A percentile compares a stretch with the other conserved stretches of the same genome.
Conservation (phyloP, 2,113 vertebrate species). For the Crotalus helleri region DNA sequence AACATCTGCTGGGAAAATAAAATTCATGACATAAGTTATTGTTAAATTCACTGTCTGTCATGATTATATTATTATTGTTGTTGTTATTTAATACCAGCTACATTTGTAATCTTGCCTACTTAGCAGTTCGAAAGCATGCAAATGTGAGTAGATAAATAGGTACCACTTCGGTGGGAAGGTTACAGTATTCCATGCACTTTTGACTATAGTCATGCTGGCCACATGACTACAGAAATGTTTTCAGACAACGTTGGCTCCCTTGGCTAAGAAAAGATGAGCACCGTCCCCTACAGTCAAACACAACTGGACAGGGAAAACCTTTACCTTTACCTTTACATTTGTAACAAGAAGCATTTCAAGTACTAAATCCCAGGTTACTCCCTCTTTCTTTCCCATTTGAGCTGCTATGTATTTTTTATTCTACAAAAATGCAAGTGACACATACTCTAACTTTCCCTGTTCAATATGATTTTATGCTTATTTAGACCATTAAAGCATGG, state of each 20-base stretch:
- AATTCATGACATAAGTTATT: neutral
- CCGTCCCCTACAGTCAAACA: too few relatives aligned
- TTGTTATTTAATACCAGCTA: neutral
- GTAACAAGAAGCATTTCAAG: slow-evolving; percentile 3
- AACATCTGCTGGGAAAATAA: neutral
- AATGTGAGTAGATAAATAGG: neutral
- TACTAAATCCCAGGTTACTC: slow-evolving; percentile 9
- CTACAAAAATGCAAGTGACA: neutral
- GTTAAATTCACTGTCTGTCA: slow-evolving; percentile 16
- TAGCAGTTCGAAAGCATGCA: neutral
- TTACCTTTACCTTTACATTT: neutral
- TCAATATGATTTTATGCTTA: slow-evolving; percentile 15
- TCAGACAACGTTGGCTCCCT: too few relatives aligned
- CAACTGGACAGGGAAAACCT: too few relatives aligned
- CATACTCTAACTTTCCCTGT: neutral
- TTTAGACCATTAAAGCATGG: slow-evolving; percentile 24
- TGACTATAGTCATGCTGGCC: neutral
- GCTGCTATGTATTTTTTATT: neutral
- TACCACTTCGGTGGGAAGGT: neutral
- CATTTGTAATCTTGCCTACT: neutral
- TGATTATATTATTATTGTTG: neutral
- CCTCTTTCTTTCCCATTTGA: neutral
- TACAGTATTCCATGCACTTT: neutral
- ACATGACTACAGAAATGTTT: too few relatives aligned
- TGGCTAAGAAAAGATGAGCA: too few relatives aligned